These are phyloP conservation scores for Grapholita molesta DNA, from an alignment of 1,140 invertebrate species.

Conservation along the genomic window DNA sequence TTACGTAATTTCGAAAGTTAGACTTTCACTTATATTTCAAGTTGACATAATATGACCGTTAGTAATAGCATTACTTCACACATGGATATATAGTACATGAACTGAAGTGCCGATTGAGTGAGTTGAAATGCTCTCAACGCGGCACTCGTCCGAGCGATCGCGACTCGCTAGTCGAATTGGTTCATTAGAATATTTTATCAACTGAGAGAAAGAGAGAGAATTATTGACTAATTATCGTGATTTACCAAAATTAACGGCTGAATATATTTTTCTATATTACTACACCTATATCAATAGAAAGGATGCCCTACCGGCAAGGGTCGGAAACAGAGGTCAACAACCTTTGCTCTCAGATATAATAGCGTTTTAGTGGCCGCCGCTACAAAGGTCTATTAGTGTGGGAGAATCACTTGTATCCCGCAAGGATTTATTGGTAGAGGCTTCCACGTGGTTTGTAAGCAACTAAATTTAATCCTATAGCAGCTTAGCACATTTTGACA, in stretches of 20 bases:
- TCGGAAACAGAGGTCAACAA: slow-evolving; percentile 22
- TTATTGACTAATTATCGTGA: too few relatives aligned
- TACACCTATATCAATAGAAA: background rate
- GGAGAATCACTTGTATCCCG: background rate
- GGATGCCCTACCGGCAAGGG: background rate
- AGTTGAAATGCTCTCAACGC: background rate
- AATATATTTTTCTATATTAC: background rate
- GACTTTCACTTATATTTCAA: background rate
- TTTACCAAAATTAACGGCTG: background rate
- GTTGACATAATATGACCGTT: background rate
- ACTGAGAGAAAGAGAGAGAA: too few relatives aligned
- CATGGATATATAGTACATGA: background rate
- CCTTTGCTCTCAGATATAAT: slow-evolving; percentile 30
- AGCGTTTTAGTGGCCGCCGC: slow-evolving; percentile 24
- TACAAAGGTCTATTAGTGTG: slow-evolving; percentile 33
- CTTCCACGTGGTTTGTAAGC: background rate
- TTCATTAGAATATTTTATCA: background rate
- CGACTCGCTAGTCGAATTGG: background rate
- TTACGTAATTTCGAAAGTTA: background rate
- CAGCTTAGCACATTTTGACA: too few relatives aligned
- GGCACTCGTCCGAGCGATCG: background rate
- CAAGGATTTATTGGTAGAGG: background rate
- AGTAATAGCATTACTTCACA: background rate
- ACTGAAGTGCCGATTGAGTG: background rate
- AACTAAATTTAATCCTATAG: too few relatives aligned